A percentile compares a stretch with the other conserved stretches of the same genome.
phyloP scores from a whole-genome alignment of 2,888 invertebrate species.

The Phania funesta region DNA sequence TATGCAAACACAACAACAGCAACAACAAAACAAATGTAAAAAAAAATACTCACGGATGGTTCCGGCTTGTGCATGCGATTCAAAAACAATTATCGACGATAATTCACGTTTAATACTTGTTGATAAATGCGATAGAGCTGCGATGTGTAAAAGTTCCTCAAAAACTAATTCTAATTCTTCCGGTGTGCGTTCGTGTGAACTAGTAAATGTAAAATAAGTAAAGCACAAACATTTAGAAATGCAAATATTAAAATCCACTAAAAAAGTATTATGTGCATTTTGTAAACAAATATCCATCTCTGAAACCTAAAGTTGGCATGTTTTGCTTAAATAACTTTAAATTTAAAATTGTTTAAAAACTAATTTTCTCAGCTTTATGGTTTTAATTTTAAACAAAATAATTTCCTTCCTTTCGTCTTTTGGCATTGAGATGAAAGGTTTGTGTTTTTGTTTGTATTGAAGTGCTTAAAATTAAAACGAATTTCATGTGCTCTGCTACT shows the following conservation, averaged over 20 bases:
- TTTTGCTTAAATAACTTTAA: background rate
- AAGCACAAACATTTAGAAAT: background rate
- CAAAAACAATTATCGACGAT: constrained; percentile 89
- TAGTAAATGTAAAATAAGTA: constrained; percentile 74
- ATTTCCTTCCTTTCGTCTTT: constrained; percentile 28
- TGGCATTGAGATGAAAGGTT: constrained; percentile 19
- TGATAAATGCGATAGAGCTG: constrained; percentile 89
- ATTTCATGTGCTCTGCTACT: too few relatives aligned
- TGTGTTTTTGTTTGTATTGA: constrained; percentile 5
- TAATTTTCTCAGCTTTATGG: background rate
- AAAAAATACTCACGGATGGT: constrained; percentile 84
- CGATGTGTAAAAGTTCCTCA: constrained; percentile 90
- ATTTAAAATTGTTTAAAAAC: background rate
- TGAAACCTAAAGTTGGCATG: background rate
- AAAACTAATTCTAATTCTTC: constrained; percentile 91
- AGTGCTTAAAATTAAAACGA: too few relatives aligned
- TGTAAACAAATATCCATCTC: constrained; percentile 7
- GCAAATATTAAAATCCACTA: background rate
- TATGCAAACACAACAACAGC: background rate
- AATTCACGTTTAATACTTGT: constrained; percentile 91
- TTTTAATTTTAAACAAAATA: constrained; percentile 20
- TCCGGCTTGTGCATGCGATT: constrained; percentile 88
- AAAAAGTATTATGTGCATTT: background rate
- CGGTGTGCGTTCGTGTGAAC: constrained; percentile 87
- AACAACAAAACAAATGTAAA: background rate